phyloP scores from a whole-genome alignment of 2,888 invertebrate species.

The Monopis laevigella region DNA sequence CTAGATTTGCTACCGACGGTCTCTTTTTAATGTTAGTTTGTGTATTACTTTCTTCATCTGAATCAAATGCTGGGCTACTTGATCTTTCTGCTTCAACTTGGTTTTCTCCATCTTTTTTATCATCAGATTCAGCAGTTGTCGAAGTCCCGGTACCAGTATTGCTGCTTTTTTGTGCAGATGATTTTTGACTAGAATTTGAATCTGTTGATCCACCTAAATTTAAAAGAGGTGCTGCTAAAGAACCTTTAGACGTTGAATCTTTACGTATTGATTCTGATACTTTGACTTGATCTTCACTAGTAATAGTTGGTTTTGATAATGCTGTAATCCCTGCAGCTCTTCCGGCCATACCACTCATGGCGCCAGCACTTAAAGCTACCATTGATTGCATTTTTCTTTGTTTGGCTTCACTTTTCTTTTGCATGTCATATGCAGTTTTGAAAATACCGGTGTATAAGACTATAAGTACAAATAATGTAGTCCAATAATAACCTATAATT shows the following conservation, averaged over 20 bases:
- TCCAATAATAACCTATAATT: slow-evolving; percentile 98
- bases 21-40: slow-evolving; percentile 68
- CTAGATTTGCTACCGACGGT: slow-evolving; percentile 73
- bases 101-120: slow-evolving; percentile 46
- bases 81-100: slow-evolving; percentile 78
- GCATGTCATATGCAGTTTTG: slow-evolving; percentile 96
- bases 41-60: slow-evolving; percentile 87
- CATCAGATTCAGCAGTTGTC: slow-evolving; percentile 61
- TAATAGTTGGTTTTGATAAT: slow-evolving; percentile 77
- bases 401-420: slow-evolving; percentile 95
- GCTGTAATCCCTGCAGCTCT: slow-evolving; percentile 88
- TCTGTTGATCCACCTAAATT: slow-evolving; percentile 61
- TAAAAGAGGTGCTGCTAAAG: slow-evolving; percentile 46
- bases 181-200: slow-evolving; percentile 70
- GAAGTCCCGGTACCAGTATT: slow-evolving; percentile 67
- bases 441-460: slow-evolving; percentile 97
- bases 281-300: slow-evolving; percentile 78
- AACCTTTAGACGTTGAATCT: slow-evolving; percentile 46
- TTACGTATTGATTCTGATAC: slow-evolving; percentile 45
- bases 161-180: slow-evolving; percentile 67
- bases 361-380: slow-evolving; percentile 90
- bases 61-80: slow-evolving; percentile 93
- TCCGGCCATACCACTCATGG: slow-evolving; percentile 91
- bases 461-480: slow-evolving; percentile 93
- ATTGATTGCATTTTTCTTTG: slow-evolving; percentile 95